These are phyloP conservation scores for Euthynnus affinis DNA, from an alignment of 2,797 vertebrate species.

Conservation along the genomic window DNA sequence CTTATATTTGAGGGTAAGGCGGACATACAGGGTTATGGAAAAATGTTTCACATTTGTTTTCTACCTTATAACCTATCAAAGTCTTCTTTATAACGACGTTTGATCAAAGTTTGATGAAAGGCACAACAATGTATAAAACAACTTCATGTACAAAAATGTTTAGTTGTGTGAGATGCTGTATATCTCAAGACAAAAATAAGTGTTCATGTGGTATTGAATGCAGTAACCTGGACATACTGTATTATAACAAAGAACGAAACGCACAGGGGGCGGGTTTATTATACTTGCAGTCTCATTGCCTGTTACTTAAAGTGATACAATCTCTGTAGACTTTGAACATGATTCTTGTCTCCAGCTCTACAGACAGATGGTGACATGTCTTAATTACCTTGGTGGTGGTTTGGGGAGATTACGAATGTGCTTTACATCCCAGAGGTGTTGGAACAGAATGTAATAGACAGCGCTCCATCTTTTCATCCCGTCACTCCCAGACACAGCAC, in stretches of 20 bases:
- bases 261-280: conserved; percentile 46
- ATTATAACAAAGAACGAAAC: conserved; percentile 59
- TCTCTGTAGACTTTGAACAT: conserved; percentile 70
- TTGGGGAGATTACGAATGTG: conserved; percentile 76
- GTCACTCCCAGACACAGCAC: conserved; percentile 74
- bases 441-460: conserved; percentile 80
- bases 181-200: conserved; percentile 83
- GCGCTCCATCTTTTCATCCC: conserved; percentile 61
- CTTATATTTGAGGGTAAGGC: conserved; percentile 59
- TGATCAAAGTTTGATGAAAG: conserved; percentile 89
- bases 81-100: conserved; percentile 86
- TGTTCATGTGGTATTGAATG: conserved; percentile 76
- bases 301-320: conserved; percentile 71
- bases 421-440: conserved; percentile 76
- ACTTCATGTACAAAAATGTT: conserved; percentile 88
- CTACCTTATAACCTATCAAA: conserved; percentile 84
- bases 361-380: conserved; percentile 71
- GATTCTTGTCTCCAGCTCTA: conserved; percentile 70
- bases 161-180: conserved; percentile 89
- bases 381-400: conserved; percentile 73
- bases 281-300: conserved; percentile 61
- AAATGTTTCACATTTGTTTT: conserved; percentile 77
- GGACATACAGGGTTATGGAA: conserved; percentile 63
- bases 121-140: conserved; percentile 86
- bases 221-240: conserved; percentile 76